Conservation (phyloP, 2,797 vertebrate species). For the Anguilla megastoma region DNA sequence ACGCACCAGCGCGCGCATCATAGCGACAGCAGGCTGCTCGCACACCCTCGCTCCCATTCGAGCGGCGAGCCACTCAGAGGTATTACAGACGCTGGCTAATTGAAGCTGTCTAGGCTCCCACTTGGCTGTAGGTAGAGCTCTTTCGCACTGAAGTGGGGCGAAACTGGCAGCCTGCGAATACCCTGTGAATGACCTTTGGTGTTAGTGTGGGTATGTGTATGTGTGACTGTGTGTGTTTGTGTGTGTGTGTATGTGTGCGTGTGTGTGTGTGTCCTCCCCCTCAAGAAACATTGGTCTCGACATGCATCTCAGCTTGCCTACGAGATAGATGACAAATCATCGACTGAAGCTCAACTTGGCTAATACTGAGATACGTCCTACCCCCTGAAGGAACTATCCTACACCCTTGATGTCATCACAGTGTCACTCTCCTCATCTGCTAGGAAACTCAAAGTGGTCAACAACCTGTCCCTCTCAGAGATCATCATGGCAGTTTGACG, state of each 20-base stretch:
- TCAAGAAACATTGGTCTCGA: no score
- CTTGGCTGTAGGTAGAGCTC: background rate
- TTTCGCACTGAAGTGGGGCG: background rate
- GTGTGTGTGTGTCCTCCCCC: background rate
- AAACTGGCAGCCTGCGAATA: background rate
- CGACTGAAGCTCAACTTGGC: no score
- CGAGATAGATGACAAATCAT: no score
- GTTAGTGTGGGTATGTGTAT: background rate
- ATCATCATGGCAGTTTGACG: no score
- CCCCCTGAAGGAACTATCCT: no score
- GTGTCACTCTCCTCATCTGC: no score
- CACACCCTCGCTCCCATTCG: background rate
- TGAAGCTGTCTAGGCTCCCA: background rate
- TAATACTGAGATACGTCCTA: no score
- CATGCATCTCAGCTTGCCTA: no score
- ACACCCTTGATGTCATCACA: no score
- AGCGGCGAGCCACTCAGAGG: background rate
- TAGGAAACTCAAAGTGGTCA: no score
- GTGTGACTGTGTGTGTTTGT: background rate
- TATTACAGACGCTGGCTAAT: background rate
- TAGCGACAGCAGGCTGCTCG: background rate
- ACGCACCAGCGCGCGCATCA: background rate
- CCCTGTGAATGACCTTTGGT: background rate
- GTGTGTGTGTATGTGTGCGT: background rate
- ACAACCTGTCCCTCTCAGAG: no score